Base-by-base conservation (phyloP, 1,140 invertebrate species). In the Steinernema khuongi region DNA sequence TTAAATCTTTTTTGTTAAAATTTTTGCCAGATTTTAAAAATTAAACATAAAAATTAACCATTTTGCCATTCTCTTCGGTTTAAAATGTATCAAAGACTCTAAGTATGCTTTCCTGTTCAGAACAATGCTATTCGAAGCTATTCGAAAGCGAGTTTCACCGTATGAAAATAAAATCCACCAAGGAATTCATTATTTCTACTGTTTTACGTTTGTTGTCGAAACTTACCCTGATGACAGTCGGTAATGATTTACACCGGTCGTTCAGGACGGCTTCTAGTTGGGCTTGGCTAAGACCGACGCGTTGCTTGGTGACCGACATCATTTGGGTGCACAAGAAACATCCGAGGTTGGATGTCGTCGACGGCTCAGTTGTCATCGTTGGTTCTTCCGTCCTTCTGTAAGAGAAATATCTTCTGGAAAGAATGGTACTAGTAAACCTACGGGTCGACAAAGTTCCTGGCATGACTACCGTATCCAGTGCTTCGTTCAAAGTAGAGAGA, bases 281-380 rank as follows among this genome's bases (percentile, higher is more conserved):
- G 41, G 71, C 77, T 30, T 79, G 77, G 30, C 73, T 76, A 0
- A 79, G 31, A 26, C 76, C 74, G n/a, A 79, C 78, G 11, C 78
- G 76, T 50, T 79, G 70, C 50, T 75, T 75, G 4, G 76, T 79
- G 22, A 77, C 76, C 0, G 76, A 66, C 1, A 79, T 31, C 1
- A 79, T 31, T 71, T 79, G 78, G 29, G 73, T 74, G 33, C 78
- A 79, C 36, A 79, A 68, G 44, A 78, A 79, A 66, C 78, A 79
- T 22, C 76, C 78, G 29, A 79, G 33, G 29, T 78, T 77, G 28
- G 73, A 77, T 1, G 76, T 32, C 29, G 67, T n/a, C 4, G 50
- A 60, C 14, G 4, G 14, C 7, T 4, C 4, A 60, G 19, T 60
- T 26, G 7, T n/a, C n/a, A 22, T n/a, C 7, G 50, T 60, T 60